phyloP scores from a whole-genome alignment of 2,113 vertebrate genomes.

The Leucosticte australis region DNA sequence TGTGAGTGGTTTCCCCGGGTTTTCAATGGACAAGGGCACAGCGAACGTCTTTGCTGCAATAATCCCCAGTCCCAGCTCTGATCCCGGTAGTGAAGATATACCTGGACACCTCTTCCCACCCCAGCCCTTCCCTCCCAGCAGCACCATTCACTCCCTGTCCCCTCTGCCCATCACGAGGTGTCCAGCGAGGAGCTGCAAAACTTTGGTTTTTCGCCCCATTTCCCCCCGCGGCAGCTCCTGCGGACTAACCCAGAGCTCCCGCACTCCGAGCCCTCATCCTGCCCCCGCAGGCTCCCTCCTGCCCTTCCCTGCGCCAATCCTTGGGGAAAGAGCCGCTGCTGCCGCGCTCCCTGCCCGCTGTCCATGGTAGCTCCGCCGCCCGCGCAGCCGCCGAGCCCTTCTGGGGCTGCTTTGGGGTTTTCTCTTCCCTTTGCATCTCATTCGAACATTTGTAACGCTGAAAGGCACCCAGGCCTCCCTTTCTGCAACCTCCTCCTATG shows the following conservation, averaged over 20 bases:
- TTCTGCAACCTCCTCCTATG: neutral
- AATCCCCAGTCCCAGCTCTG: neutral
- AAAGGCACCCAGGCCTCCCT: neutral
- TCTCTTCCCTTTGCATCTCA: neutral
- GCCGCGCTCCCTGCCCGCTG: neutral
- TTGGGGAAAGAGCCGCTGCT: rapidly evolving
- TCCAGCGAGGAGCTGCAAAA: neutral
- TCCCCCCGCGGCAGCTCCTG: neutral
- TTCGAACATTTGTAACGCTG: neutral
- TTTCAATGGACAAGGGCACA: neutral
- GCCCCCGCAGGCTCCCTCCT: neutral
- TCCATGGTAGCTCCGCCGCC: slow-evolving; percentile 5
- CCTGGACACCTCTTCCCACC: neutral
- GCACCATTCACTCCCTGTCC: neutral
- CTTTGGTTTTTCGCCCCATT: neutral
- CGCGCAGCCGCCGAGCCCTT: neutral
- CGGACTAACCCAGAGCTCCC: neutral
- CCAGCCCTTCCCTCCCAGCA: neutral
- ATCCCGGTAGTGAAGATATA: neutral
- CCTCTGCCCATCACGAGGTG: neutral
- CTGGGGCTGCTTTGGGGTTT: rapidly evolving
- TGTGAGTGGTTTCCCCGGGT: neutral
- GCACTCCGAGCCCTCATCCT: neutral
- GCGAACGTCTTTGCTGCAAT: neutral
- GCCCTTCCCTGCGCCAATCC: rapidly evolving